Evolutionary conservation across 2,888 invertebrate genomes (phyloP), one percentile per base, ranked within the genome.

Genomic region (Calliopum simillimum): DNA sequence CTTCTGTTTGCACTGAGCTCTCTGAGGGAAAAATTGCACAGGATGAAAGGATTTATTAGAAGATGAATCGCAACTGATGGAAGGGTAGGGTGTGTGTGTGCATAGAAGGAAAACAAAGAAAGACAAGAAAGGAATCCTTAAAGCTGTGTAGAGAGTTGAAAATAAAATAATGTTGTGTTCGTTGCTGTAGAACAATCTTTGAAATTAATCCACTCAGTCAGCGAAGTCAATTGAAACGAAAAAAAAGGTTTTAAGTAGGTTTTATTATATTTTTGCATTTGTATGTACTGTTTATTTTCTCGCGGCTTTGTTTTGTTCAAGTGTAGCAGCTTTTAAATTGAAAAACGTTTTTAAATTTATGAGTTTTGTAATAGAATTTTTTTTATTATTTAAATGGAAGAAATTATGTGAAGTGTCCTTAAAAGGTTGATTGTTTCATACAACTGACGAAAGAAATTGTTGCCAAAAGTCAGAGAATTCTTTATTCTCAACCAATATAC

Each of bases 171-270:
- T 16, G 51, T 41, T 64, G 64, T 51, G 43, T 16, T 41, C 41
- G 41, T 33, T 5, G 51, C 64, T 12, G 41, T 63, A 19, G 64
- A 64, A 64, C 51, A 64, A 51, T 64, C 41, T 64, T 64, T n/a
- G 23, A 63, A 64, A 64, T 51, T 51, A 64, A 64, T 64, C 53
- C 64, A 64, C 64, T 51, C 64, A 41, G 43, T 33, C 64, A 43
- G 33, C 51, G 64, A 65, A 80, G 79, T 80, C 80, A 80, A 80
- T 80, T 80, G 79, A 80, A 80, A 80, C 79, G 78, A 80, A 76
- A 78, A 76, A 78, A 79, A 79, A 79, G 79, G 80, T 80, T 80
- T 80, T 79, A 74, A 72, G 71, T 73, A 75, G 77, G 53, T 58
- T 77, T 78, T 58, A 8, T 58, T 43, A 58, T 14, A 13, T 41